Evolutionary conservation across 2,797 vertebrate species (phyloP).

Genomic region (Pseudochaenichthys georgianus): DNA sequence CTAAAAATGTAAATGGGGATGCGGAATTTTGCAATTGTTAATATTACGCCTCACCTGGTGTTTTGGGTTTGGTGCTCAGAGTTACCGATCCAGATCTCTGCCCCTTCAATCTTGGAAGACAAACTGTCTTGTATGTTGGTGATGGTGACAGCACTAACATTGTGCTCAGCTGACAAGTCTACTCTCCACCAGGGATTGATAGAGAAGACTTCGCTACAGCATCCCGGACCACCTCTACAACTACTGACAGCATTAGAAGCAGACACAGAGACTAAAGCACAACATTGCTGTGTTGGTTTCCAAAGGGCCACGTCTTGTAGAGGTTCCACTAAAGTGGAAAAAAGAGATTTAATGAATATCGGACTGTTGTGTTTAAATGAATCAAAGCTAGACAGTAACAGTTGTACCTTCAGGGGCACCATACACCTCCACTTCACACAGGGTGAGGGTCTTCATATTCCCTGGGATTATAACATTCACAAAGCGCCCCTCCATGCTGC

Average conservation of each 20-base stretch:
- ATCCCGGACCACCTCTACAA: accelerated
- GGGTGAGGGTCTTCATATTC: conserved; percentile 15
- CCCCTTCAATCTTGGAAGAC: accelerated
- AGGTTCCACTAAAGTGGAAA: conserved; percentile 6
- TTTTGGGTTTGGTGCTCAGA: neutral
- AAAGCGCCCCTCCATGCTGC: conserved; percentile 31
- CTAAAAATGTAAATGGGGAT: neutral
- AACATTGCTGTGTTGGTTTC: neutral
- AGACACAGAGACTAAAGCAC: accelerated
- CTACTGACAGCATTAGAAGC: neutral
- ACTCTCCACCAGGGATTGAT: conserved; percentile 22
- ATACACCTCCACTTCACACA: conserved; percentile 57
- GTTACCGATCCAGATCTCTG: conserved; percentile 19
- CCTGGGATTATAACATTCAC: conserved; percentile 45
- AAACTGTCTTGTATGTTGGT: conserved; percentile 16
- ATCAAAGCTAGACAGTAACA: neutral
- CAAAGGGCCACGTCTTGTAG: conserved; percentile 10
- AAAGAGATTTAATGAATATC: neutral
- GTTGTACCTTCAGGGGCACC: conserved; percentile 20
- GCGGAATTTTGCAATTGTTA: neutral
- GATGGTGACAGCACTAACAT: conserved; percentile 14
- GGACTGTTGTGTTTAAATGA: neutral
- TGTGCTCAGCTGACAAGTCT: conserved; percentile 24
- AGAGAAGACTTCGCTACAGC: accelerated
- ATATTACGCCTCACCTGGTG: neutral